Conservation (phyloP, 2,797 vertebrate genomes). For the Sibirionetta formosa region DNA sequence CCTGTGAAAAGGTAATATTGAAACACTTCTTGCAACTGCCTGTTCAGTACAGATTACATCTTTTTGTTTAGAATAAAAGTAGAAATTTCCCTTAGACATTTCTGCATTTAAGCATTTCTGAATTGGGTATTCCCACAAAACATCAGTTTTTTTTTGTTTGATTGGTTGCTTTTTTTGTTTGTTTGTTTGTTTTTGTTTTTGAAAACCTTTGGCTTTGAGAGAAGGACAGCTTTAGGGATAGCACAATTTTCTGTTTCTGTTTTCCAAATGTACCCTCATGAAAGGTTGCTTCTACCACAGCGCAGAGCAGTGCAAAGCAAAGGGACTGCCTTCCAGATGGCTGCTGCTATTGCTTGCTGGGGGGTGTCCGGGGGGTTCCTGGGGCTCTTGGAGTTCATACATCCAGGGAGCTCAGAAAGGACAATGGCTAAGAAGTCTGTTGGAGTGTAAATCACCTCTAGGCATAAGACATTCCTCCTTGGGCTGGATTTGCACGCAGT, state of each 20-base stretch:
- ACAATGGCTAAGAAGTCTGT: fast-evolving
- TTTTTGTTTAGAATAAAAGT: slow-evolving; percentile 2
- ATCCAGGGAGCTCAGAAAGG: neutral
- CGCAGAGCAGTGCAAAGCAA: neutral
- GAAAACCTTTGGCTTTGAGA: neutral
- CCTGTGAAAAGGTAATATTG: slow-evolving; percentile 20
- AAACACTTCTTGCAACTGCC: neutral
- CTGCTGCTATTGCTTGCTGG: neutral
- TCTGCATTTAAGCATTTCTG: neutral
- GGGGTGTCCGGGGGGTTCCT: fast-evolving
- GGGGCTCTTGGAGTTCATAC: fast-evolving
- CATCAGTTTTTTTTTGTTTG: neutral
- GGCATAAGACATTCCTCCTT: neutral
- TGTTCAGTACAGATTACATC: neutral
- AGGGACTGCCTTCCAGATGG: neutral
- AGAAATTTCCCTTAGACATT: slow-evolving; percentile 4
- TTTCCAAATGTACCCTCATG: neutral
- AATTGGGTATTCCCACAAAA: neutral
- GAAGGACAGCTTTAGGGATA: neutral
- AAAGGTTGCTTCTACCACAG: neutral
- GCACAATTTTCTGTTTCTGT: neutral
- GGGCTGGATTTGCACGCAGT: fast-evolving
- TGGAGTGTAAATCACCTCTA: neutral
- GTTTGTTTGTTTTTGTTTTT: neutral
- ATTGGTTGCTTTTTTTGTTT: neutral